Evolutionary conservation across 2,888 invertebrate genomes (phyloP).

Genomic region (Nezara viridula): DNA sequence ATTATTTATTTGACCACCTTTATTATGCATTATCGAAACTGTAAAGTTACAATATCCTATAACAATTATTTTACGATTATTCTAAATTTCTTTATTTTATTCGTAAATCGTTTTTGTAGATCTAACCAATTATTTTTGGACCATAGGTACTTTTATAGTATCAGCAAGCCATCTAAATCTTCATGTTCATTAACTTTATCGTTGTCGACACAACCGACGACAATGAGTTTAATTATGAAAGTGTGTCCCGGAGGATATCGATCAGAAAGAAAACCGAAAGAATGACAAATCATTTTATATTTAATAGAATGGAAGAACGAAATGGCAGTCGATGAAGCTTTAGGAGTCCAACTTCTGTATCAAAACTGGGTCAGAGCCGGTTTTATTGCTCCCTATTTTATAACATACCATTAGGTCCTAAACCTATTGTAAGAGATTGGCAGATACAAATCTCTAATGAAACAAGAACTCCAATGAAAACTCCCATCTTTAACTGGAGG

Average conservation of each 20-base stretch:
- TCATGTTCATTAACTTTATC: neutral
- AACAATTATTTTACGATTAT: too few species aligned
- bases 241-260: neutral
- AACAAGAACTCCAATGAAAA: slow-evolving; percentile 30
- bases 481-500: slow-evolving; percentile 18
- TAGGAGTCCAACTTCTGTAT: slow-evolving; percentile 30
- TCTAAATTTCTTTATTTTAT: neutral
- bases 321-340: neutral
- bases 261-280: neutral
- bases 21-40: too few species aligned
- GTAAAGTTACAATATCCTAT: too few species aligned
- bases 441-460: slow-evolving; percentile 43
- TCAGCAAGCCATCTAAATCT: neutral
- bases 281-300: slow-evolving; percentile 49
- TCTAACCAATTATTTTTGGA: neutral
- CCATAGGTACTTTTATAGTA: neutral
- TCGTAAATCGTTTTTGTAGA: neutral
- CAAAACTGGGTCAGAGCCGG: slow-evolving; percentile 22
- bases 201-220: neutral
- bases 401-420: slow-evolving; percentile 23
- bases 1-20: too few species aligned
- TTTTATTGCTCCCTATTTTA: slow-evolving; percentile 37
- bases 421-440: slow-evolving; percentile 44
- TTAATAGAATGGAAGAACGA: slow-evolving; percentile 26
- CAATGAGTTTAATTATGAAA: neutral